Conservation (phyloP, 2,797 vertebrate genomes). For the Eupleurogrammus muticus region DNA sequence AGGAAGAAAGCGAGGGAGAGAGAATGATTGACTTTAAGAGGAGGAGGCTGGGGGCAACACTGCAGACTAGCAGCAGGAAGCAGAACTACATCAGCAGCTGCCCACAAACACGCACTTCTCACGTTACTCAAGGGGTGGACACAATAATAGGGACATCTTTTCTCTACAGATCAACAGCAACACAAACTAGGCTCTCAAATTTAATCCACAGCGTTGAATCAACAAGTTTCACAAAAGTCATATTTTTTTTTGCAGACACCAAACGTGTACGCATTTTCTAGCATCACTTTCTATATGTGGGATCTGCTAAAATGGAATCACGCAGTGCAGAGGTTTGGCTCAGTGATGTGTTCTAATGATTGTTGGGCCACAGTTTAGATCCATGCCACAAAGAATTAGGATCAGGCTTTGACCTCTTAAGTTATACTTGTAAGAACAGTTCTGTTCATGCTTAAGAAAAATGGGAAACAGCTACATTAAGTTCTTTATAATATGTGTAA, state of each 20-base stretch:
- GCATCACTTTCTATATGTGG: too few species aligned
- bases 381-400: too few species aligned
- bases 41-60: constrained; percentile 64
- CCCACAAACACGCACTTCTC: background rate
- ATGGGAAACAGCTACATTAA: too few species aligned
- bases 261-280: too few species aligned
- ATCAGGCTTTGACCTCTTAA: too few species aligned
- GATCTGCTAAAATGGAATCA: too few species aligned
- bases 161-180: background rate
- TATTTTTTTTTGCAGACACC: background rate
- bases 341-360: too few species aligned
- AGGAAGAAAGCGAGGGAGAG: constrained; percentile 33
- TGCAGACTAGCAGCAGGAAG: constrained; percentile 69
- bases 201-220: background rate
- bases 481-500: too few species aligned
- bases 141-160: background rate
- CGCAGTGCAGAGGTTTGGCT: too few species aligned
- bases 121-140: constrained; percentile 5
- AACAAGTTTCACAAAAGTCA: background rate
- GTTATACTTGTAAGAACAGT: too few species aligned
- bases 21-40: constrained; percentile 54
- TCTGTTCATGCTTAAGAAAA: too few species aligned
- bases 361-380: too few species aligned
- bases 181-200: background rate
- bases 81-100: constrained; percentile 58